Base-by-base conservation (phyloP, 2,888 invertebrate species). In the Zelleria hepariella region DNA sequence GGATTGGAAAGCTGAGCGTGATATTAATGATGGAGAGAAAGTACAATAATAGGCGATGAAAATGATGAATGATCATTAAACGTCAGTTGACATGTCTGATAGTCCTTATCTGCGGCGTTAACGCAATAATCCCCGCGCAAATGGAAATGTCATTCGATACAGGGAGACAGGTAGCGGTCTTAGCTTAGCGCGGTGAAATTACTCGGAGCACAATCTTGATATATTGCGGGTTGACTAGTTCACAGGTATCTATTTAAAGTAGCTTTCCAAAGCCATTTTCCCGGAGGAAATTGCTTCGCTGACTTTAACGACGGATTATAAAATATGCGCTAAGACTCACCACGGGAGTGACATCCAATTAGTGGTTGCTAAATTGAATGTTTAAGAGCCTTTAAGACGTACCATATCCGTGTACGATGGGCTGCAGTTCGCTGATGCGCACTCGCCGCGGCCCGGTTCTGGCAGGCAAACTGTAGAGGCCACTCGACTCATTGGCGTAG, bases 401-500 rank as follows among this genome's bases (percentile, higher is more conserved):
- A 88, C 88, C 87, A 68, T 87, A 87, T 70, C 83, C 87, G 65
- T 84, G 75, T 60, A 87, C 77, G 66, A 78, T 76, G 26, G 88
- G 82, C 61, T 78, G 72, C 60, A 75, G 72, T 64, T 85, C 79
- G 66, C 86, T 86, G 70, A 88, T 87, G 67, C 87, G 82, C 32
- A 88, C 88, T 55, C 86, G 80, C 69, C 87, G 74, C 61, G 75
- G 72, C 57, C 73, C 75, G 55, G 77, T 77, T 68, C 78, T 78
- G 60, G 69, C 67, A 42, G 87, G 87, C 64, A 87, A 69, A 5
- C 86, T 82, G 63, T 82, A 77, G 67, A 77, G 75, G 53, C 74
- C 80, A 27, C 71, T 70, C 48, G 68, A 69, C 62, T 72, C 68
- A 64, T 68, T 68, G 23, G 70, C 67, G 62, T 66, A 69, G 58